These are phyloP conservation scores for Aphidius colemani DNA, from an alignment of 2,888 invertebrate species.

Conservation along the genomic window DNA sequence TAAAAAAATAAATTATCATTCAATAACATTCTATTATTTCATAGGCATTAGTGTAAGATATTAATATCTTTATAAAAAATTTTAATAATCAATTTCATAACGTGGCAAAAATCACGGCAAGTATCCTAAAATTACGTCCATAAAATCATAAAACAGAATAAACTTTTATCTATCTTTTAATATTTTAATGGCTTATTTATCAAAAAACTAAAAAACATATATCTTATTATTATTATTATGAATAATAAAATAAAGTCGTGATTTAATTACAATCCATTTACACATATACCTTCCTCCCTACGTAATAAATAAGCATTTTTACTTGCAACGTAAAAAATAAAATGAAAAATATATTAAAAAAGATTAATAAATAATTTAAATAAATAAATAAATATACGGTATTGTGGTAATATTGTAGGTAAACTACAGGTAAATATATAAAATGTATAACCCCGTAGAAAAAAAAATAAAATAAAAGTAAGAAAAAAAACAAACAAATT, in stretches of 20 bases:
- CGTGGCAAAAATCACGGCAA: no score
- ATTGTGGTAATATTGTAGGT: slow-evolving; percentile 37
- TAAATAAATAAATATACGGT: neutral
- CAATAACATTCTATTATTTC: no score
- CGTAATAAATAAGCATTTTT: slow-evolving; percentile 54
- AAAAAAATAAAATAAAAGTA: slow-evolving; percentile 25
- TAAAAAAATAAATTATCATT: no score
- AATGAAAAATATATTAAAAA: slow-evolving; percentile 41
- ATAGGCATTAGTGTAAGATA: no score
- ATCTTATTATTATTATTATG: no score
- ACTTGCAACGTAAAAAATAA: slow-evolving; percentile 45
- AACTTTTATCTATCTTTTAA: no score
- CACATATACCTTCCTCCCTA: slow-evolving; percentile 36
- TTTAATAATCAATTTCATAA: no score
- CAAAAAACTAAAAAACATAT: no score
- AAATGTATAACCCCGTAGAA: slow-evolving; percentile 27
- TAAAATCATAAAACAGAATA: no score
- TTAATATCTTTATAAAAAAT: no score
- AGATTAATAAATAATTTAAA: neutral
- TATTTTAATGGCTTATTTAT: no score
- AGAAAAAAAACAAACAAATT: slow-evolving; percentile 44
- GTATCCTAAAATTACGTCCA: no score
- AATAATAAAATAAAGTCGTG: neutral
- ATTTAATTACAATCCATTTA: slow-evolving; percentile 47
- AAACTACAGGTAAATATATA: slow-evolving; percentile 28